A percentile compares a stretch with the other conserved stretches of the same genome.
phyloP scores from a whole-genome alignment of 2,113 vertebrate species.

The Cisticola juncidis region DNA sequence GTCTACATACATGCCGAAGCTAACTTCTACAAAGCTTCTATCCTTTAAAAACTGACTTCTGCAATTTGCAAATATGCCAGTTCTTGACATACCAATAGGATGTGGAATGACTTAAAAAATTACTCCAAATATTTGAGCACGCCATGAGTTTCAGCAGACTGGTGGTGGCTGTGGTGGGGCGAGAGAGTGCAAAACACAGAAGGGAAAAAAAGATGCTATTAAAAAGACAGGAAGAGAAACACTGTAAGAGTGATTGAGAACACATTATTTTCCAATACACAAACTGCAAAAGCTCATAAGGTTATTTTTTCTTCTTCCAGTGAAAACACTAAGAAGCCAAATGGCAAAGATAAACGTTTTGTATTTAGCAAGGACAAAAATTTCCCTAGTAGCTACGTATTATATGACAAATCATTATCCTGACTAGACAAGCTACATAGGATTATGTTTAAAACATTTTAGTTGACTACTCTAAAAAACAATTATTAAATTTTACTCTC shows the following conservation, averaged over 20 bases:
- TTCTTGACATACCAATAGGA: not conserved
- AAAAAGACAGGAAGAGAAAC: constrained; percentile 23
- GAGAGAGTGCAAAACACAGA: not conserved
- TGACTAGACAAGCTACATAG: not conserved
- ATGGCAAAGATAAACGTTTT: not conserved
- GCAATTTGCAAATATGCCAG: not conserved
- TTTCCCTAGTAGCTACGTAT: not conserved
- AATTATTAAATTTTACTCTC: not conserved
- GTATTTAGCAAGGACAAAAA: not conserved
- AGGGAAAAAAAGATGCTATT: not conserved
- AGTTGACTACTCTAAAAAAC: not conserved
- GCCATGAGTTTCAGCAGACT: not conserved
- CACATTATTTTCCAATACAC: constrained; percentile 32
- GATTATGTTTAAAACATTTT: not conserved
- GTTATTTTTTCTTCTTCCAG: not conserved
- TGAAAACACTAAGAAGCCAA: not conserved
- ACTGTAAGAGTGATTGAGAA: constrained; percentile 1
- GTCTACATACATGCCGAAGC: not conserved
- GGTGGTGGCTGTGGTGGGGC: not conserved
- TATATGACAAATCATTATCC: not conserved
- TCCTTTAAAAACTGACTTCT: not conserved
- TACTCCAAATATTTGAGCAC: not conserved
- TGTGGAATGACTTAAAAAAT: not conserved
- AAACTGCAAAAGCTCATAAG: not conserved
- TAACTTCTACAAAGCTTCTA: not conserved